Conservation (phyloP, 2,797 vertebrate genomes). For the Gymnothorax reevesii region DNA sequence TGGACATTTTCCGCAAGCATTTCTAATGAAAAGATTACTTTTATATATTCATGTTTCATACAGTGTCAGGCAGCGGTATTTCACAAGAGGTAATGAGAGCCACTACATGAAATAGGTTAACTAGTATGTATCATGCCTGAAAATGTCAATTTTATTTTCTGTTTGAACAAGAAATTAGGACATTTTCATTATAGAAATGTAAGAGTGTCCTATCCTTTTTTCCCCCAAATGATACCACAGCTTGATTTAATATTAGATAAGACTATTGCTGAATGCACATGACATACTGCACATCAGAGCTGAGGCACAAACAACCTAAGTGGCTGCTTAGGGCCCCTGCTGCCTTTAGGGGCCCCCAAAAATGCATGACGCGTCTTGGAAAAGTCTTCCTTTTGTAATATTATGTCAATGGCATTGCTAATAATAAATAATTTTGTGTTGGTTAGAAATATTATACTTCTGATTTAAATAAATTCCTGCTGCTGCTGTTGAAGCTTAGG, state of each 20-base stretch:
- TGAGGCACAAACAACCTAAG: too few species aligned
- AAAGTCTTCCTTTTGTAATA: too few species aligned
- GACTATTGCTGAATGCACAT: not conserved
- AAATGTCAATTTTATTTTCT: not conserved
- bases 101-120: not conserved
- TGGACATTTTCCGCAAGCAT: slow-evolving; percentile 39
- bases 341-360: too few species aligned
- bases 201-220: not conserved
- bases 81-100: not conserved
- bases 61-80: slow-evolving; percentile 27
- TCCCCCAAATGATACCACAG: not conserved
- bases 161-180: not conserved
- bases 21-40: slow-evolving; percentile 50
- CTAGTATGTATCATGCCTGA: too few species aligned
- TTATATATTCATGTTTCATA: slow-evolving; percentile 34
- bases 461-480: too few species aligned
- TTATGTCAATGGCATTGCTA: too few species aligned
- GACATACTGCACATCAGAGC: not conserved
- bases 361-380: too few species aligned
- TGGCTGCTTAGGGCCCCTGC: too few species aligned
- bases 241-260: not conserved
- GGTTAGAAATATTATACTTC: too few species aligned
- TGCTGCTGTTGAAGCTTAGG: too few species aligned
- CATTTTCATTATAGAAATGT: not conserved
- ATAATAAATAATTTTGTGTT: too few species aligned